Evolutionary conservation across 2,797 vertebrate species (phyloP).

Genomic region (Paguma larvata): DNA sequence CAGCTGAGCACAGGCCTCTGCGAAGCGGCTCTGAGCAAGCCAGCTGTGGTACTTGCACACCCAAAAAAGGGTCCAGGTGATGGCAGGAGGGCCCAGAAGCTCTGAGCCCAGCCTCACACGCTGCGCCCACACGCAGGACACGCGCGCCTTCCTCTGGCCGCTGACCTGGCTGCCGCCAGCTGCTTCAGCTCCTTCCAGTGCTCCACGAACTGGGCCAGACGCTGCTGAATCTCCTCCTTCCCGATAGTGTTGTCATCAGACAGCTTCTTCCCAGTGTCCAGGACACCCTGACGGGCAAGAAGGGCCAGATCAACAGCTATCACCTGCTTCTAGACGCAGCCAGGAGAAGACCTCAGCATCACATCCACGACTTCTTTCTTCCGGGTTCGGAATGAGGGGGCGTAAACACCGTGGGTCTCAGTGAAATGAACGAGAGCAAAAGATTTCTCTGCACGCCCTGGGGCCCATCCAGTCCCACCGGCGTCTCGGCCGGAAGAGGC

Average conservation of each 20-base stretch:
- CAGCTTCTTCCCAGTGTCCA: slow-evolving; percentile 97
- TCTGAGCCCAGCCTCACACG: not conserved
- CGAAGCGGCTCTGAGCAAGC: not conserved
- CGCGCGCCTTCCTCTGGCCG: accelerated
- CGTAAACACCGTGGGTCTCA: accelerated
- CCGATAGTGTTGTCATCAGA: slow-evolving; percentile 99
- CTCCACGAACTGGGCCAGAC: slow-evolving; percentile 97
- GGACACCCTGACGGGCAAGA: slow-evolving; percentile 92
- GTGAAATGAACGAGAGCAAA: accelerated
- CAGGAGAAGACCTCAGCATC: not conserved
- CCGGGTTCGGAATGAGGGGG: accelerated
- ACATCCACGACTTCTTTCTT: not conserved
- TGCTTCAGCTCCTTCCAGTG: slow-evolving; percentile 99
- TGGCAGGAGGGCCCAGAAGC: not conserved
- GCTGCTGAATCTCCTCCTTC: slow-evolving; percentile 99
- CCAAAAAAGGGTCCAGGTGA: not conserved
- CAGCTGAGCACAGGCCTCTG: not conserved
- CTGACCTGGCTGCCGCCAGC: slow-evolving; percentile 95
- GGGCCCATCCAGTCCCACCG: accelerated
- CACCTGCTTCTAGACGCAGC: not conserved
- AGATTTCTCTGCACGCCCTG: accelerated
- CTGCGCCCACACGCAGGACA: accelerated
- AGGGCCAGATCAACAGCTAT: accelerated
- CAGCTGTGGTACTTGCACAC: accelerated
- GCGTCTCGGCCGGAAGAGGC: accelerated